phyloP scores from a whole-genome alignment of 2,888 invertebrate species.

The Pogonocherus hispidulus region DNA sequence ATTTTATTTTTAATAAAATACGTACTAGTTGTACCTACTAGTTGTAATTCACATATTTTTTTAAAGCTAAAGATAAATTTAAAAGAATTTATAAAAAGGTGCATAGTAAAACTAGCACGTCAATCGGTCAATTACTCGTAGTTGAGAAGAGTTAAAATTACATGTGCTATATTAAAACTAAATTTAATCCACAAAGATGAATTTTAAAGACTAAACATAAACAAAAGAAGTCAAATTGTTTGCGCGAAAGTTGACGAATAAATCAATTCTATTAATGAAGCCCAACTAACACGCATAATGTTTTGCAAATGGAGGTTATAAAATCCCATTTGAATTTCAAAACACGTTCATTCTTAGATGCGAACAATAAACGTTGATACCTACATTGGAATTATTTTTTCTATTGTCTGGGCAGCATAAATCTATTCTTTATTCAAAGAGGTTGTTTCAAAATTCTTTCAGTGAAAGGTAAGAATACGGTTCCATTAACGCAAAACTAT shows the following conservation, averaged over 20 bases:
- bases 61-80: too few relatives aligned
- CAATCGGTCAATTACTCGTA: too few relatives aligned
- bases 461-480: constrained; percentile 19
- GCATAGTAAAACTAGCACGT: too few relatives aligned
- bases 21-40: too few relatives aligned
- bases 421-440: constrained; percentile 19
- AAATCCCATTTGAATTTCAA: constrained; percentile 23
- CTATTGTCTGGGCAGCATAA: constrained; percentile 22
- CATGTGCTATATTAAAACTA: too few relatives aligned
- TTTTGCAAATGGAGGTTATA: constrained; percentile 10
- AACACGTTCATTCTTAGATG: constrained; percentile 23
- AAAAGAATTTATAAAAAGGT: too few relatives aligned
- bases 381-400: constrained; percentile 20
- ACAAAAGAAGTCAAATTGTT: too few relatives aligned
- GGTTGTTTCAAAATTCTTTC: constrained; percentile 19
- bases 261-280: not conserved
- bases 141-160: too few relatives aligned
- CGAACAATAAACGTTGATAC: constrained; percentile 21
- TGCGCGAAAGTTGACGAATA: not conserved
- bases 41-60: too few relatives aligned
- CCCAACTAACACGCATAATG: not conserved
- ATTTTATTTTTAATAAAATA: too few relatives aligned
- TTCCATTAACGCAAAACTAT: not conserved
- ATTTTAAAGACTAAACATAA: too few relatives aligned
- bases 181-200: too few relatives aligned